Base-by-base conservation (phyloP, 1,140 invertebrate genomes). In the Tetraneura akinire region DNA sequence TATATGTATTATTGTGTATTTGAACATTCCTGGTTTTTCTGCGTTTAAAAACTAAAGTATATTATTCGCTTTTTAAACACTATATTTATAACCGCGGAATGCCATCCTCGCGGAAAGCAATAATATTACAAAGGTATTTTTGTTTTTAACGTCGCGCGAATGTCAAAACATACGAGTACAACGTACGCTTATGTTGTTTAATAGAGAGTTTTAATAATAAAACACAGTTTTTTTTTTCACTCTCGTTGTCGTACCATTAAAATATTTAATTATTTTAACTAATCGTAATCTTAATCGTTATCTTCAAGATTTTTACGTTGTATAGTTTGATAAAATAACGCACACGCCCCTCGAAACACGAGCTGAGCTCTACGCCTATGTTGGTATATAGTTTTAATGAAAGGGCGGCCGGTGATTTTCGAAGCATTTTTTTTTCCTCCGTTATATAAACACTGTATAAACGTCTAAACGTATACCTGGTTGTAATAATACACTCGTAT, bases 231-330 rank as follows among this genome's bases (percentile, higher is more conserved):
- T 51, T 71, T 26, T n/a, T 42, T 37, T 29, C 18, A 21, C 29
- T n/a, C 49, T 29, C 16, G 8, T 21, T 37, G 10, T 73, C 8
- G 53, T 47, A 71, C n/a, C n/a, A 71, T 53, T 32, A 21, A n/a
- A n/a, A 45, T 66, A 45, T 66, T 57, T 37, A 45, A 74, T 68
- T 68, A 37, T 13, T 42, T 53, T 29, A 76, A 55, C 73, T 76
- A 76, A 76, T 76, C 73, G 57, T 53, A n/a, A 57, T 76, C 53
- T 76, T 55, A 76, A 76, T 76, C n/a, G n/a, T n/a, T 76, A 76
- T 32, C 51, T 60, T 21, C 21, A 57, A 76, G 73, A 76, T 55
- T 42, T 23, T 68, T 68, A 13, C 42, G 42, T 47, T 11, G 64
- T 68, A n/a, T n/a, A 47, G 11, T 68, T 68, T 68, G 47, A 47